Conservation (phyloP, 2,888 invertebrate genomes). For the Clostera curtula region DNA sequence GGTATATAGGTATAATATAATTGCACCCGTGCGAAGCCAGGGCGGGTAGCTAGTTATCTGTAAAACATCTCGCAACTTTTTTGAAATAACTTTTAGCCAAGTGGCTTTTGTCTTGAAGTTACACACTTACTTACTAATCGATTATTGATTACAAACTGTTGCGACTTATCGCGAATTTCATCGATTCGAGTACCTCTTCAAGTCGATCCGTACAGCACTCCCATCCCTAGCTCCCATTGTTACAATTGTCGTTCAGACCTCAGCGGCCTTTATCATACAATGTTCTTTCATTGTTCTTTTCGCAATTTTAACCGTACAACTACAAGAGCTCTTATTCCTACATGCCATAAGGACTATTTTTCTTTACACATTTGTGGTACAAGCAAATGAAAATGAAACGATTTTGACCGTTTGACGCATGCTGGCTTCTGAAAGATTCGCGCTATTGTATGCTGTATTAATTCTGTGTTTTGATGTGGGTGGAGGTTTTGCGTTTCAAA, state of each 20-base stretch:
- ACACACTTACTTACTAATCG: too few species aligned
- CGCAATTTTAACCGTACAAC: conserved; percentile 8
- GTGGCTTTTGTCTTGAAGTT: too few species aligned
- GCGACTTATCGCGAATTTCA: conserved; percentile 12
- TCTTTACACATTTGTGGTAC: conserved; percentile 15
- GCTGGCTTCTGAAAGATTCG: conserved; percentile 32
- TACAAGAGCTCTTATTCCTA: conserved; percentile 7
- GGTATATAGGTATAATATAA: too few species aligned
- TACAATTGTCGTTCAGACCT: conserved; percentile 24
- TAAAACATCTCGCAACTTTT: too few species aligned
- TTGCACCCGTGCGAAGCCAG: too few species aligned
- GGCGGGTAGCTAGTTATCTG: too few species aligned
- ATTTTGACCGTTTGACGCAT: conserved; percentile 42
- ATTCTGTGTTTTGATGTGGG: conserved; percentile 42
- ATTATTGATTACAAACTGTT: too few species aligned
- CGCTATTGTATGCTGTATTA: conserved; percentile 40
- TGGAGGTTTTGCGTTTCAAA: conserved; percentile 30
- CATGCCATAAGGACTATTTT: conserved; percentile 14
- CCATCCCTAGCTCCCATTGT: conserved; percentile 21
- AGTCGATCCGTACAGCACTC: conserved; percentile 12
- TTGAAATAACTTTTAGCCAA: too few species aligned
- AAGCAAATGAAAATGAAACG: conserved; percentile 45
- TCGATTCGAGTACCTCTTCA: conserved; percentile 10
- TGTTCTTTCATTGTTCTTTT: conserved; percentile 24
- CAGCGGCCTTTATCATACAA: conserved; percentile 24